phyloP scores from a whole-genome alignment of 2,113 vertebrate species.

The western clawed frog (Xenopus tropicalis) region UCB_Xtro_10.0 CM004446.2:99776501-99777000 shows the following conservation, averaged over 20 bases:
- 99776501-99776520: too few species aligned
- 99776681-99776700: constrained; percentile 86
- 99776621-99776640: neutral
- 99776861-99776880: too few species aligned
- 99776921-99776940: too few species aligned
- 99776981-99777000: too few species aligned
- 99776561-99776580: neutral
- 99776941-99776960: too few species aligned
- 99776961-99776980: too few species aligned
- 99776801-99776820: too few species aligned
- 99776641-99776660: neutral
- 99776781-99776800: neutral
- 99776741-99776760: constrained; percentile 91
- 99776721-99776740: constrained; percentile 85
- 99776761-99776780: neutral
- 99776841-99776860: too few species aligned
- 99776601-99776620: neutral
- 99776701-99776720: constrained; percentile 94
- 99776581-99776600: neutral
- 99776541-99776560: neutral
- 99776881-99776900: too few species aligned
- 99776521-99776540: neutral
- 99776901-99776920: too few species aligned
- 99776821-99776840: too few species aligned
- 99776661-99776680: constrained; percentile 32